Base-by-base conservation (phyloP, 2,888 invertebrate species). In the Heliconius ismenius region DNA sequence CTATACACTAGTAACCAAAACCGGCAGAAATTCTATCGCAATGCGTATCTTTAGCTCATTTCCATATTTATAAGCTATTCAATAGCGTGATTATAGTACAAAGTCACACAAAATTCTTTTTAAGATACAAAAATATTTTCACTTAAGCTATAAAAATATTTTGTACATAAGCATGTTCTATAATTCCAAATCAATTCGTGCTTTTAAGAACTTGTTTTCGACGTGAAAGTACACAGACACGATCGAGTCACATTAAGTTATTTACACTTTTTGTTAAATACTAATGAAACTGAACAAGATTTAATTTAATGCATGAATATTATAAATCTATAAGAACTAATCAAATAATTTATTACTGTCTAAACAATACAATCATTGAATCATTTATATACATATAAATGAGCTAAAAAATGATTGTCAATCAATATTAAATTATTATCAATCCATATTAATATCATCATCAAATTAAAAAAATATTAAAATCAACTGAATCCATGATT, bases 141-240 rank as follows among this genome's bases (percentile, higher is more conserved):
- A 65, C 65, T 65, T 65, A 65, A 36, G n/a, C 32, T 36, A 65
- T 36, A 65, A 21, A 65, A 65, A 68, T 68, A 43, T 39, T 73
- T 60, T 67, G 72, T 72, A 73, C 58, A 43, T 49, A 43, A 63
- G 58, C 49, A 62, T 62, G 28, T 43, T 32, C 15, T 43, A 72
- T 36, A 58, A 24, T 36, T 70, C 54, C 74, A 39, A 64, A 76
- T 74, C 73, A 70, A 70, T 74, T 74, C 70, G 70, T 70, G 74
- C 64, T 74, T 74, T 76, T 73, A 39, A 69, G 76, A 73, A 73
- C 60, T 76, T 76, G 74, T 68, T 74, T 68, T 69, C 21, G 15
- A 32, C 32, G 49, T 69, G 28, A 69, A 69, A 69, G 69, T 74
- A 49, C 36, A 24, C 13, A 74, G 24, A 67, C 24, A 21, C 24